Base-by-base conservation (phyloP, 2,797 vertebrate species). In the Pogoniulus pusillus region DNA sequence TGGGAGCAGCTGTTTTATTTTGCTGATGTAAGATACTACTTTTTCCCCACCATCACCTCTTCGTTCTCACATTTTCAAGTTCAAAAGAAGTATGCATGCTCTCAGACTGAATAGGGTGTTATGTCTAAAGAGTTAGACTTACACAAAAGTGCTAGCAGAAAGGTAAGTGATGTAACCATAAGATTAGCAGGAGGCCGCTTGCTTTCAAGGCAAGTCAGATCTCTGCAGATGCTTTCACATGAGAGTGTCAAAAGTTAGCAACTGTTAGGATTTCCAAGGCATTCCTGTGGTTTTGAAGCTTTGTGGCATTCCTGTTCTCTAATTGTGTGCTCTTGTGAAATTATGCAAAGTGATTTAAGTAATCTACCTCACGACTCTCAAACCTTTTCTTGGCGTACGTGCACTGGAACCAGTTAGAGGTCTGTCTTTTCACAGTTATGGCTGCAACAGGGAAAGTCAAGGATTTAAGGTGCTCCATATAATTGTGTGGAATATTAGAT, bases 1-100 rank as follows among this genome's bases (percentile, higher is more conserved):
- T 54, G 84, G 78, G 63, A 95, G 12, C 55, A 81, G 43, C 54
- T 91, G 66, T 77, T 96, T 96, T 88, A 87, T 95, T 96, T 93
- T 93, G 70, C 69, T 89, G 78, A 93, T 95, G 94, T 95, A 92
- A 85, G 54, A 37, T 87, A 81, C 39, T 82, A 49, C 82, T 89
- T 39, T 91, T 85, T 69, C 10, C 29, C 43, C 18, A 19, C 18
- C 17, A 19, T 20, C 93, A 34, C 15, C 5, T 87, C 69, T 74
- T 89, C 57, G 80, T 95, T 82, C 32, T 82, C 75, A 64, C n/a
- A 47, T 54, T 90, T 82, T 71, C 43, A 82, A 62, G 23, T 90
- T 94, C 43, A 62, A 70, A 93, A 88, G 73, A 69, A 71, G 22
- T 60, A 57, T 78, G 37, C 3, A 0, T 62, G 14, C 27, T 85